phyloP scores from a whole-genome alignment of 2,113 vertebrate species.

The Xiphorhynchus elegans region DNA sequence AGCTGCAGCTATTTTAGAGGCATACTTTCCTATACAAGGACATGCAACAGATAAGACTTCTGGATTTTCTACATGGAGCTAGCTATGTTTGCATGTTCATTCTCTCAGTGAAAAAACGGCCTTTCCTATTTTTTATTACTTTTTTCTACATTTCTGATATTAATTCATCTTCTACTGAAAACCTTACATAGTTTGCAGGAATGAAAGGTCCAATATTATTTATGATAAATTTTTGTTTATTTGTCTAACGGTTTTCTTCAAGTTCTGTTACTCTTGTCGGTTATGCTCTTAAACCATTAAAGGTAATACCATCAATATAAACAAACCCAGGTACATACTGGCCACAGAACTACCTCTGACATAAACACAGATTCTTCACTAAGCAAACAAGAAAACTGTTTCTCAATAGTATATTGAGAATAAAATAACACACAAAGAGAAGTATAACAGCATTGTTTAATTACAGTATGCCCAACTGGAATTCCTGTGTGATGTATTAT shows the following conservation, averaged over 20 bases:
- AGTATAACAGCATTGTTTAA: background rate
- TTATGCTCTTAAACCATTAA: background rate
- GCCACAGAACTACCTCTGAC: background rate
- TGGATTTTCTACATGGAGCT: background rate
- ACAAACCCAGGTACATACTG: background rate
- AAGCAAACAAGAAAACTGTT: constrained; percentile 8
- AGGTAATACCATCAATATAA: background rate
- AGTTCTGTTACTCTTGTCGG: background rate
- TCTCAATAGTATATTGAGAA: background rate
- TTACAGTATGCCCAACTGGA: background rate
- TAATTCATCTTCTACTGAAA: background rate
- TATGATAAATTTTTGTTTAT: background rate
- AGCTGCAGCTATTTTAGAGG: background rate
- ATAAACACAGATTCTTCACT: background rate
- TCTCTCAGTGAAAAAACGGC: background rate
- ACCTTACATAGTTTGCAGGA: background rate
- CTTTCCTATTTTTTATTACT: background rate
- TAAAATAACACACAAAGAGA: background rate
- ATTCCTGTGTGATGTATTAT: background rate
- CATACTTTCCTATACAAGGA: background rate
- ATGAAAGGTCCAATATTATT: background rate
- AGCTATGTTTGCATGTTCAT: background rate
- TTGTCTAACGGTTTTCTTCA: background rate
- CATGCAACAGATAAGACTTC: background rate
- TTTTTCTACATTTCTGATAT: background rate